phyloP scores from a whole-genome alignment of 2,888 invertebrate genomes.

The Eristalinus sepulchralis region DNA sequence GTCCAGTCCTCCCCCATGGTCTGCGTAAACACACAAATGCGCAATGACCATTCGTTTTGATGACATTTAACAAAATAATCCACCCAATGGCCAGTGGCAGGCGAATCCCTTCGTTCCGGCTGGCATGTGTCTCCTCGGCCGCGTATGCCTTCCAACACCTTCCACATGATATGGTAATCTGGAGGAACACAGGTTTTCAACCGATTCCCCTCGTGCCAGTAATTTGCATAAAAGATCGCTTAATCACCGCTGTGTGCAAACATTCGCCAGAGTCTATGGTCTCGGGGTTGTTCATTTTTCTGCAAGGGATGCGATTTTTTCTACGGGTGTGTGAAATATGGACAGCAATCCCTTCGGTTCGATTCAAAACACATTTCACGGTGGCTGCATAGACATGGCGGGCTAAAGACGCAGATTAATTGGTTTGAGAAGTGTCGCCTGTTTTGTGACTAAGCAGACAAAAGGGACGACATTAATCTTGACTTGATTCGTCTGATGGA shows the following conservation, averaged over 20 bases:
- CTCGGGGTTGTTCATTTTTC: slow-evolving; percentile 58
- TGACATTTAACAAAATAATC: slow-evolving; percentile 54
- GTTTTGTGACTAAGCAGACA: slow-evolving; percentile 41
- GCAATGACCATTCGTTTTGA: slow-evolving; percentile 52
- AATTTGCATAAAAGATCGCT: slow-evolving; percentile 66
- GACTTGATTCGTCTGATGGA: slow-evolving; percentile 27
- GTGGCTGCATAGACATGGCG: neutral
- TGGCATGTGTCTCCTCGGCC: neutral
- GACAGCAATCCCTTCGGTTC: slow-evolving; percentile 13
- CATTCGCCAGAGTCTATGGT: slow-evolving; percentile 53
- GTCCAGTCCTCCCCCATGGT: slow-evolving; percentile 1
- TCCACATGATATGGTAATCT: slow-evolving; percentile 6
- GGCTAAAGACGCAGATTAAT: slow-evolving; percentile 49
- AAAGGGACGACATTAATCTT: slow-evolving; percentile 52
- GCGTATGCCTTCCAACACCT: slow-evolving; percentile 45
- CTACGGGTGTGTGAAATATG: neutral
- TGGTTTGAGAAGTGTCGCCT: slow-evolving; percentile 33
- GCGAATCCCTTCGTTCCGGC: neutral
- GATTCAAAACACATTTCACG: slow-evolving; percentile 27
- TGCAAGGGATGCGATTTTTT: slow-evolving; percentile 59
- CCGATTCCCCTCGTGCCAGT: slow-evolving; percentile 21
- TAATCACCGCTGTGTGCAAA: slow-evolving; percentile 65
- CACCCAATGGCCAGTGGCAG: slow-evolving; percentile 47
- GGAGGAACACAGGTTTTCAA: neutral
- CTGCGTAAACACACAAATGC: slow-evolving; percentile 7